Base-by-base conservation (phyloP, 37 sponge, comb jelly and placozoan species). In the Ianthella basta region DNA sequence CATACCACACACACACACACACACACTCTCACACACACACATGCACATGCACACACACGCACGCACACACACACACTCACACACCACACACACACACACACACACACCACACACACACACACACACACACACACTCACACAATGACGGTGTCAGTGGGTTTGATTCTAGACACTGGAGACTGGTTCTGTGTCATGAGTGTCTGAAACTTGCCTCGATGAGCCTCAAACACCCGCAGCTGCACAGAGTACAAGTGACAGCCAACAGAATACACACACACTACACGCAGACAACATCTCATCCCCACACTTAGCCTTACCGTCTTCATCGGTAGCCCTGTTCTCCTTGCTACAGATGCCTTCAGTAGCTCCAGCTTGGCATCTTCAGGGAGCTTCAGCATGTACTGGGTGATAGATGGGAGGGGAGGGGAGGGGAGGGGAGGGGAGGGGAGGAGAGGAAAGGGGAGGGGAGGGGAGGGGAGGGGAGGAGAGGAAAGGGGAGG, bases 211-310 rank as follows among this genome's bases (percentile, higher is more conserved):
- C 90, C 85, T 33, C 56, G 72, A 59, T 87, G 87, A 23, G 80
- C 88, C 50, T 93, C 90, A 87, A 93, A 93, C 59, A 93, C 90
- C 54, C 88, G 72, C 24, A 93, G 68, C 94, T 93, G 55, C 27
- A 21, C 29, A 54, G 10, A 29, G 4, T 5, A 61, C n/a, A 61
- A 61, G 24, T 13, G 14, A 61, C n/a, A 61, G 64, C 13, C 64
- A 61, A 10, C 29, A 61, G 4, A 61, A 10, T 4, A 13, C 6
- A 30, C 70, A 64, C 66, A 64, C 70, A 69, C 70, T 30, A 69
- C 0, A 30, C 33, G 6, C 34, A 69, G 12, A 13, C 70, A 64
- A 24, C 23, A 29, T 29, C 66, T 29, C 66, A 64, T 16, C 23
- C n/a, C 12, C 20, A 16, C n/a, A 64, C 20, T 25, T 13, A 54